A percentile compares a stretch with the other conserved stretches of the same genome.
Conservation (phyloP, 1,140 invertebrate genomes). For the Drosophila kikkawai region DNA sequence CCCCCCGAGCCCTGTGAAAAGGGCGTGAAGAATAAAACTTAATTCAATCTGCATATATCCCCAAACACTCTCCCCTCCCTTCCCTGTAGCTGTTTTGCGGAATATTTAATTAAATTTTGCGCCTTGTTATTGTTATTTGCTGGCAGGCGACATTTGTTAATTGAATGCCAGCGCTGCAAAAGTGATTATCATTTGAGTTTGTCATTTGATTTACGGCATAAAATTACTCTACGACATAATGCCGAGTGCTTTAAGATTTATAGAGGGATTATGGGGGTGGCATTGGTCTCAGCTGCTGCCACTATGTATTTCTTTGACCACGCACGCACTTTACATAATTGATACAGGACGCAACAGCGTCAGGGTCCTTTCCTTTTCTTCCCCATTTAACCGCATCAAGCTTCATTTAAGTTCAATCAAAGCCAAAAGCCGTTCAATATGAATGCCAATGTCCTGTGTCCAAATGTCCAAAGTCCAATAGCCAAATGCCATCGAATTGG, state of each 20-base stretch:
- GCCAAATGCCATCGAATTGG: conserved; percentile 43
- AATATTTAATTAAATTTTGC: conserved; percentile 61
- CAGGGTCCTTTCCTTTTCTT: conserved; percentile 7
- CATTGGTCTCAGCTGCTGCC: not conserved
- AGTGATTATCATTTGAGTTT: conserved; percentile 74
- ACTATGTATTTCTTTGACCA: conserved; percentile 14
- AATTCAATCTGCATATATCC: conserved; percentile 58
- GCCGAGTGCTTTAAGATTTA: conserved; percentile 23
- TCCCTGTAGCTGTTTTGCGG: conserved; percentile 27
- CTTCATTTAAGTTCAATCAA: conserved; percentile 75
- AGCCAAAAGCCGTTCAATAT: conserved; percentile 53
- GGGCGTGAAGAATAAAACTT: conserved; percentile 70
- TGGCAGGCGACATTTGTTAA: conserved; percentile 65
- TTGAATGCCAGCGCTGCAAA: conserved; percentile 61
- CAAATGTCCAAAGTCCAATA: conserved; percentile 15
- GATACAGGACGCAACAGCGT: conserved; percentile 2
- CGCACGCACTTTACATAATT: conserved; percentile 35
- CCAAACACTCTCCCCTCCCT: not conserved
- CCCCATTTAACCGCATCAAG: conserved; percentile 59
- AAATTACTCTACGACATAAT: conserved; percentile 26
- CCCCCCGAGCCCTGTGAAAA: not conserved
- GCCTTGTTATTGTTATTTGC: conserved; percentile 38
- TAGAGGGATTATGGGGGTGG: not conserved
- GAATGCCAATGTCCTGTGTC: conserved; percentile 60
- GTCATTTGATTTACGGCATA: conserved; percentile 69